These are phyloP conservation scores for Pachymerium ferrugineum DNA, from an alignment of 2,888 invertebrate species.

Conservation along the genomic window DNA sequence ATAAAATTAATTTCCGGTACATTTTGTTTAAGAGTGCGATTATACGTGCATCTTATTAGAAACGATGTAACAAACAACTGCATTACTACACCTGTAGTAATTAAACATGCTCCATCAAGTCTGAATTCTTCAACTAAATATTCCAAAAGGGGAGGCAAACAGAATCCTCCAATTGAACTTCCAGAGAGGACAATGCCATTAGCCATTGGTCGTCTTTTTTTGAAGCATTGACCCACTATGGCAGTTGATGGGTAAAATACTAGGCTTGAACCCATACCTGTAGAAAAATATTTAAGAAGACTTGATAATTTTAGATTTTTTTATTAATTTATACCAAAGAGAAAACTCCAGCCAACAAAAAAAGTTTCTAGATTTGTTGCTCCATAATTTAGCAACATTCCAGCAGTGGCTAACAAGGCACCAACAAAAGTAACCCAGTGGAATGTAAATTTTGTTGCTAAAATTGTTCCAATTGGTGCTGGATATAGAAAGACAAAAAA, in stretches of 20 bases:
- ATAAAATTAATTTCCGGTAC: no score
- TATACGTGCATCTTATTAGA: not conserved
- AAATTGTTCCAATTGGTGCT: not conserved
- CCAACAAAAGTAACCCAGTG: not conserved
- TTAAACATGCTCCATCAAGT: not conserved
- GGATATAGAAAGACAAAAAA: not conserved
- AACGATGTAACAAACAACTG: not conserved
- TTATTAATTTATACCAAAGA: not conserved
- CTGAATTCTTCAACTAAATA: not conserved
- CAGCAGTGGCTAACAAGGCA: not conserved
- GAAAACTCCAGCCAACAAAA: constrained; percentile 4
- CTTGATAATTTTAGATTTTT: not conserved
- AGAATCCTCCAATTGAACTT: not conserved
- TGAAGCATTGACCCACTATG: constrained; percentile 6
- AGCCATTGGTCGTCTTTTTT: not conserved
- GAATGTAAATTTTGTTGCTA: not conserved
- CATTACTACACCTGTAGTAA: not conserved
- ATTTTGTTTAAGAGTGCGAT: not conserved
- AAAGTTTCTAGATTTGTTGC: not conserved
- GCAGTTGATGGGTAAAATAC: not conserved
- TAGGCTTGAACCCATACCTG: constrained; percentile 23
- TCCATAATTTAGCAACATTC: not conserved
- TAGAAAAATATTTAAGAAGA: not conserved
- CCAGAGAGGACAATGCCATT: constrained; percentile 12
- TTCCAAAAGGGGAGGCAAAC: constrained; percentile 9